Evolutionary conservation across 2,888 invertebrate species (phyloP).

Genomic region (Ophion ellenae): DNA sequence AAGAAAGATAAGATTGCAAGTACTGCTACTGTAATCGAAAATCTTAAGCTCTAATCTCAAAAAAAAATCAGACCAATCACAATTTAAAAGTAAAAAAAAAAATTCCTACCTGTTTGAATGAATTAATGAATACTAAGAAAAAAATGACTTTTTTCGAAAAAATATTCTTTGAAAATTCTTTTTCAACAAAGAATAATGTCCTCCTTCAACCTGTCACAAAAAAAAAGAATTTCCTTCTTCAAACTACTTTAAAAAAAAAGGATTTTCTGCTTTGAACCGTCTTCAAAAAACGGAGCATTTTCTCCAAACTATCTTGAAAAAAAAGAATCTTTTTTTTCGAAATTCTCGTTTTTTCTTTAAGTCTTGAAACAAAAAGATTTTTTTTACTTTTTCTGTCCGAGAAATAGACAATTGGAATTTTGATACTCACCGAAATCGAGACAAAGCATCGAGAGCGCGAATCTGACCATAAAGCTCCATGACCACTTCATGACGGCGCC

Average conservation of each 20-base stretch:
- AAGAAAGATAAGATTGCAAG: too few species aligned
- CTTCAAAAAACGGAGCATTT: too few species aligned
- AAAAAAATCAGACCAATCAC: too few species aligned
- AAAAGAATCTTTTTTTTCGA: too few species aligned
- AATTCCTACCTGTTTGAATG: neutral
- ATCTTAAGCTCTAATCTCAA: too few species aligned
- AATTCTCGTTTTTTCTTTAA: too few species aligned
- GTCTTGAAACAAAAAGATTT: neutral
- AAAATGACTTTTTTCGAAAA: neutral
- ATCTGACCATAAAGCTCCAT: constrained; percentile 35
- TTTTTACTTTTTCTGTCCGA: neutral
- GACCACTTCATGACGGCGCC: constrained; percentile 52
- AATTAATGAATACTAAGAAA: neutral
- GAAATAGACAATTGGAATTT: neutral
- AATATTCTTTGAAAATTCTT: neutral
- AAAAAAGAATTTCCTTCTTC: too few species aligned
- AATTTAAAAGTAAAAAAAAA: too few species aligned
- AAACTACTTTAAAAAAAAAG: too few species aligned
- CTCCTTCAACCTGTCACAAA: neutral
- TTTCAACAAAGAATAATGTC: neutral
- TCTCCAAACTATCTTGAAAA: too few species aligned
- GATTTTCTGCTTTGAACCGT: too few species aligned
- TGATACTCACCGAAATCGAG: constrained; percentile 39
- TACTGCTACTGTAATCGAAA: too few species aligned
- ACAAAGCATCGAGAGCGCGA: constrained; percentile 17